Base-by-base conservation (phyloP, 2,797 vertebrate genomes). In the Hippocampus kuda region DNA sequence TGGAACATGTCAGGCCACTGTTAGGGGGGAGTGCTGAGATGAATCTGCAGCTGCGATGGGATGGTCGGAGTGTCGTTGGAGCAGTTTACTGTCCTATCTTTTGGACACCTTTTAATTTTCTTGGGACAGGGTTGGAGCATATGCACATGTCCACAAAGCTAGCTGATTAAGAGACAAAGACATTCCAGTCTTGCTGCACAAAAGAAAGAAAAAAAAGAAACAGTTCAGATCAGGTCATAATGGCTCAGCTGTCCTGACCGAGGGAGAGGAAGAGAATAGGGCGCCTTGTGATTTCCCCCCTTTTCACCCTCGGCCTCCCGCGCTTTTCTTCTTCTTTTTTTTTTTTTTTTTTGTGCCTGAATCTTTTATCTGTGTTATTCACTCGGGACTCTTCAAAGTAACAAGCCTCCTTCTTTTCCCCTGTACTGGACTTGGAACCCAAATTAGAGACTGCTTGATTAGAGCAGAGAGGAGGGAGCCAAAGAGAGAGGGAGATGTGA, bases 331-430 rank as follows among this genome's bases (percentile, higher is more conserved):
- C 81, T 26, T 26, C 11, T 62, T 24, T 53, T 83, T 85, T 83
- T 26, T 26, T 62, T n/a, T 53, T 83, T 85, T 83, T 87, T 88
- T 87, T 93, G 88, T 92, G 91, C 91, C 91, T 92, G 93, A 93
- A 94, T 94, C 91, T 93, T 97, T 97, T 96, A 94, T 97, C 94
- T 94, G 93, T 93, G 91, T 94, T 92, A 94, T 95, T 94, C 91
- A 92, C 92, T 94, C 87, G 89, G 93, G 92, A 93, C 92, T 91
- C 92, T 95, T 97, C 93, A 94, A 93, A 95, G 93, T 93, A 90
- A 93, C 93, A 94, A 94, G 93, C 92, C 93, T 90, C 89, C 89
- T 94, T 95, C 93, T 94, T 87, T 93, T 92, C 90, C 88, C 87
- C 83, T 86, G 89, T 92, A 87, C 90, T 94, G 91, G 92, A 93